phyloP scores from a whole-genome alignment of 2,888 invertebrate species.

The Cantharis lateralis region DNA sequence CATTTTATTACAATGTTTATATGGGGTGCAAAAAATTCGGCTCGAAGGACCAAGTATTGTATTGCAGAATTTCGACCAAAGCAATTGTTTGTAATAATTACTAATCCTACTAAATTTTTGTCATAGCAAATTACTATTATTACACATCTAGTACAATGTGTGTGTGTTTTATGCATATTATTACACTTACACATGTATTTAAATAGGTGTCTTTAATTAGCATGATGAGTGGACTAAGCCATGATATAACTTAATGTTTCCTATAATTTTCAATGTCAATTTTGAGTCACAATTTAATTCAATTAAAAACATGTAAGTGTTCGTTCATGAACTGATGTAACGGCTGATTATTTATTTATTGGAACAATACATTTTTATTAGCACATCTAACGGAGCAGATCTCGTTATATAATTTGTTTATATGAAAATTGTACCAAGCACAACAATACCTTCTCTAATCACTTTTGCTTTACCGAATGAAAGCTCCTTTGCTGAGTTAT shows the following conservation, averaged over 20 bases:
- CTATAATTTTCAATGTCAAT: conserved; percentile 9
- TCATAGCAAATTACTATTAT: not conserved
- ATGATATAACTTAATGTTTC: not conserved
- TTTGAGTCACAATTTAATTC: conserved; percentile 8
- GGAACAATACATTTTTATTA: not conserved
- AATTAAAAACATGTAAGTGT: not conserved
- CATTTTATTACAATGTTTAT: too few relatives aligned
- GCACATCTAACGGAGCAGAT: not conserved
- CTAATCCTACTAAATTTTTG: not conserved
- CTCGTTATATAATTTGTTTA: not conserved
- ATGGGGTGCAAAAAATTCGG: not conserved
- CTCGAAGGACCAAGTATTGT: not conserved
- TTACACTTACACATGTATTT: not conserved
- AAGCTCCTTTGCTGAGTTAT: not conserved
- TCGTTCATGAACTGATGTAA: not conserved
- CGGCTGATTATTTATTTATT: not conserved
- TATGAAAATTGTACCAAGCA: not conserved
- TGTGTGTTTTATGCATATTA: not conserved
- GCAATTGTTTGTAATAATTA: not conserved
- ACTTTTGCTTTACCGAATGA: not conserved
- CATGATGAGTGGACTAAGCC: not conserved
- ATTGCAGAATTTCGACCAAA: not conserved
- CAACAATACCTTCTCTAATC: not conserved
- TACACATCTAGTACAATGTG: not conserved
- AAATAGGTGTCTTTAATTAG: not conserved